phyloP scores from a whole-genome alignment of 1,140 invertebrate genomes.

The Chrysoperla carnea region DNA sequence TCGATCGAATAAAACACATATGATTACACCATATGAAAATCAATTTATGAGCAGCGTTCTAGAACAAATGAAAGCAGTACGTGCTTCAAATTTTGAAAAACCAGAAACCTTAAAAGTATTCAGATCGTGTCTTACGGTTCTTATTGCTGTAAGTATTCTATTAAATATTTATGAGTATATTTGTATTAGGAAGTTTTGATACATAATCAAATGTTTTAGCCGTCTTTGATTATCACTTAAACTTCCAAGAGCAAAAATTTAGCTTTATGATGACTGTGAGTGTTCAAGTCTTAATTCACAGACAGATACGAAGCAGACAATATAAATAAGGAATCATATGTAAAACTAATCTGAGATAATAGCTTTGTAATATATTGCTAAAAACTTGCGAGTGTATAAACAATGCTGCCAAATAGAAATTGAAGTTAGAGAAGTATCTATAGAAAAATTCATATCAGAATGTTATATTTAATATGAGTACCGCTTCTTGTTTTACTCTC shows the following conservation, averaged over 20 bases:
- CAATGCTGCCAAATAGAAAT: too few relatives aligned
- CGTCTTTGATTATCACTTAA: neutral
- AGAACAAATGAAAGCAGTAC: slow-evolving; percentile 46
- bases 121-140: slow-evolving; percentile 40
- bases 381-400: too few relatives aligned
- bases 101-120: slow-evolving; percentile 31
- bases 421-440: too few relatives aligned
- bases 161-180: neutral
- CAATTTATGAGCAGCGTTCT: slow-evolving; percentile 51
- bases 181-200: neutral
- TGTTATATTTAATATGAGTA: too few relatives aligned
- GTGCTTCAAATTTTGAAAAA: slow-evolving; percentile 26
- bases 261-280: neutral
- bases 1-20: slow-evolving; percentile 44
- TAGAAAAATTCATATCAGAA: too few relatives aligned
- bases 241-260: neutral
- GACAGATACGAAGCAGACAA: neutral
- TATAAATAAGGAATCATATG: too few relatives aligned
- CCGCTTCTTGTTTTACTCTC: too few relatives aligned
- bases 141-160: slow-evolving; percentile 37
- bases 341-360: too few relatives aligned
- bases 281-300: neutral
- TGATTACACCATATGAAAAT: slow-evolving; percentile 52
- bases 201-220: neutral
- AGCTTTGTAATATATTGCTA: too few relatives aligned